phyloP scores from a whole-genome alignment of 2,113 vertebrate species.

The Trichomycterus rosablanca region DNA sequence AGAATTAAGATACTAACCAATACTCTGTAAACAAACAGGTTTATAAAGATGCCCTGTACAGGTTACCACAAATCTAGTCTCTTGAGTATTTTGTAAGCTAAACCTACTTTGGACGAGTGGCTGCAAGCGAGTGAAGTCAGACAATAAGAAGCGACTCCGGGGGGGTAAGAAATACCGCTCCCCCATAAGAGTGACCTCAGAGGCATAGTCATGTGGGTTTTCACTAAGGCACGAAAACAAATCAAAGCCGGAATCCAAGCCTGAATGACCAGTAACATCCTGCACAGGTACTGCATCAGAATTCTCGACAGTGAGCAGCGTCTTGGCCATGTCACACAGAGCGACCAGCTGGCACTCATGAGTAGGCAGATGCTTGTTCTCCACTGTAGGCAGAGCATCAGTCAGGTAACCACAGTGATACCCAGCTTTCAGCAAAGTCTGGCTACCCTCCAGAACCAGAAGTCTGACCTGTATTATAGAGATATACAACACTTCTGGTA shows the following conservation, averaged over 20 bases:
- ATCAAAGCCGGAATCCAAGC: conserved; percentile 62
- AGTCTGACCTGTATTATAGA: conserved; percentile 69
- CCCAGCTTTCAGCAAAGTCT: conserved; percentile 71
- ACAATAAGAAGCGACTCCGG: conserved; percentile 82
- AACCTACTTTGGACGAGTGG: conserved; percentile 84
- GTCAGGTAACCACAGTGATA: conserved; percentile 68
- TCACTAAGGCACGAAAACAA: conserved; percentile 74
- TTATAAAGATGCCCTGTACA: too few relatives aligned
- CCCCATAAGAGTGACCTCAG: conserved; percentile 75
- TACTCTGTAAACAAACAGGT: too few relatives aligned
- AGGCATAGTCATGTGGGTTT: conserved; percentile 63
- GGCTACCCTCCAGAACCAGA: conserved; percentile 76
- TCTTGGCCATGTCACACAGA: conserved; percentile 89
- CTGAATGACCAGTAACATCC: conserved; percentile 50
- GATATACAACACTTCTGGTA: background rate
- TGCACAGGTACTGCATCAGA: conserved; percentile 45
- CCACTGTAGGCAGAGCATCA: conserved; percentile 10
- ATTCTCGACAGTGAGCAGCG: conserved; percentile 60
- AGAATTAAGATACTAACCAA: too few relatives aligned
- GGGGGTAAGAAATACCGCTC: conserved; percentile 85
- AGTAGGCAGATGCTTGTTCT: conserved; percentile 33
- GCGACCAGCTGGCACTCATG: conserved; percentile 69
- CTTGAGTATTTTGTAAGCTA: background rate
- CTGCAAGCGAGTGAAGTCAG: conserved; percentile 81
- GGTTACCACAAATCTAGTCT: background rate